phyloP scores from a whole-genome alignment of 2,888 invertebrate genomes.

The Drosophila flavopinicola region DNA sequence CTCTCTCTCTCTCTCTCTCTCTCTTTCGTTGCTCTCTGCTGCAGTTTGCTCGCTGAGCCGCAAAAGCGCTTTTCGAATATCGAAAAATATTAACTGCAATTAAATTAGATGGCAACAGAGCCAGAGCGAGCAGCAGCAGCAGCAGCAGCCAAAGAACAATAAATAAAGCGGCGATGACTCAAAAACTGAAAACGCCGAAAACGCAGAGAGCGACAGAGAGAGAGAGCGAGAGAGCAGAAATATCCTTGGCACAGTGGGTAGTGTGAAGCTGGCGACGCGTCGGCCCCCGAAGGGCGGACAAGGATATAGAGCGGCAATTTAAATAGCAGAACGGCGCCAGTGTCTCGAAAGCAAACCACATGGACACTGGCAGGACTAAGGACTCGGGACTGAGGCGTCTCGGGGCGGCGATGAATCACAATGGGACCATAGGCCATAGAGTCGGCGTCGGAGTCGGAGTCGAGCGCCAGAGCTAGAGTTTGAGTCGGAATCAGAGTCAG shows the following conservation, averaged over 20 bases:
- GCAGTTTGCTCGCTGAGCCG: conserved; percentile 28
- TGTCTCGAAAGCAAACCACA: conserved; percentile 62
- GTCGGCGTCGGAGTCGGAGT: conserved; percentile 6
- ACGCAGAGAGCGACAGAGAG: conserved; percentile 23
- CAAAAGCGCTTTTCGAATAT: conserved; percentile 55
- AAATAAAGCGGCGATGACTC: conserved; percentile 68
- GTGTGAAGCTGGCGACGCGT: conserved; percentile 67
- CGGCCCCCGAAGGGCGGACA: conserved; percentile 55
- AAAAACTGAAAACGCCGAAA: conserved; percentile 40
- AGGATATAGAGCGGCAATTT: conserved; percentile 72
- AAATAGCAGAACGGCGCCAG: conserved; percentile 80
- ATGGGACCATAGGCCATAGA: conserved; percentile 33
- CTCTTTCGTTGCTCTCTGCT: conserved; percentile 7
- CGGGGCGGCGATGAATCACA: conserved; percentile 67
- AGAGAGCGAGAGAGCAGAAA: neutral
- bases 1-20: neutral
- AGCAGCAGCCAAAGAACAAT: conserved; percentile 52
- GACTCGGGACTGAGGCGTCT: conserved; percentile 25
- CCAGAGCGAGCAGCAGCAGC: conserved; percentile 12
- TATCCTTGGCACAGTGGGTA: conserved; percentile 35
- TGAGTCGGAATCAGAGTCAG: conserved; percentile 9
- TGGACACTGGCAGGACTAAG: no score
- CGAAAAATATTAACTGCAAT: conserved; percentile 69
- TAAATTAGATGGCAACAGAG: conserved; percentile 52
- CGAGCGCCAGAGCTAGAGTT: conserved; percentile 1